Evolutionary conservation across 37 sponge, comb jelly and placozoan species (phyloP).

Genomic region (Geodia barretti): DNA sequence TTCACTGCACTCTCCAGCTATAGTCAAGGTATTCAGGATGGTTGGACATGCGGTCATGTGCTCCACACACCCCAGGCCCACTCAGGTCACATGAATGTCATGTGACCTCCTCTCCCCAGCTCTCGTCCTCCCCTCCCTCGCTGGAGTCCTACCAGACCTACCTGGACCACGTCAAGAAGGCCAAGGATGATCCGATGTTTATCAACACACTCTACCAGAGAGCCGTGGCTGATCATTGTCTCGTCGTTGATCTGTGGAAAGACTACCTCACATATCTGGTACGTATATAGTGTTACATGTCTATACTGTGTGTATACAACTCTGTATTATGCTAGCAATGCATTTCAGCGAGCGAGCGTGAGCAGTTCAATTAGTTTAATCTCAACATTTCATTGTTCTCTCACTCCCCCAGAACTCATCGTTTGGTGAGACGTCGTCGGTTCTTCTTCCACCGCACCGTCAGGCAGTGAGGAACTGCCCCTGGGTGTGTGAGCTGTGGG

Average conservation of each 20-base stretch:
- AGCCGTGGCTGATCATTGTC: slow-evolving; percentile 59
- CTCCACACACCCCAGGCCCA: no score
- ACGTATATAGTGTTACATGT: neutral
- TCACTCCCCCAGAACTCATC: neutral
- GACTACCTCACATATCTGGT: slow-evolving; percentile 67
- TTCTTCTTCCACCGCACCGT: slow-evolving; percentile 33
- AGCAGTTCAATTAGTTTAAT: neutral
- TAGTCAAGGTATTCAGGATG: no score
- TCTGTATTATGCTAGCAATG: neutral
- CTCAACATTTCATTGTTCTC: no score
- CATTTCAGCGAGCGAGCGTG: neutral
- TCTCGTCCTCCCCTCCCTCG: slow-evolving; percentile 20
- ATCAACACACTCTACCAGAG: slow-evolving; percentile 68
- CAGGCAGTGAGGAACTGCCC: slow-evolving; percentile 85
- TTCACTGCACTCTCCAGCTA: neutral
- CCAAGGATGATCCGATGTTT: slow-evolving; percentile 45
- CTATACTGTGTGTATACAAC: neutral
- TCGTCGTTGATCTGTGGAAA: slow-evolving; percentile 63
- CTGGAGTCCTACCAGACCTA: slow-evolving; percentile 27
- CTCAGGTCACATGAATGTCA: no score
- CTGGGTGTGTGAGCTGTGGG: slow-evolving; percentile 71
- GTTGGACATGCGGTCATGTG: no score
- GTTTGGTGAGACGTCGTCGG: neutral
- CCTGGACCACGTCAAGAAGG: slow-evolving; percentile 4
- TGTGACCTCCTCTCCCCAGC: slow-evolving; percentile 15